Evolutionary conservation across 2,888 invertebrate species (phyloP).

Genomic region (Choreutis nemorana): DNA sequence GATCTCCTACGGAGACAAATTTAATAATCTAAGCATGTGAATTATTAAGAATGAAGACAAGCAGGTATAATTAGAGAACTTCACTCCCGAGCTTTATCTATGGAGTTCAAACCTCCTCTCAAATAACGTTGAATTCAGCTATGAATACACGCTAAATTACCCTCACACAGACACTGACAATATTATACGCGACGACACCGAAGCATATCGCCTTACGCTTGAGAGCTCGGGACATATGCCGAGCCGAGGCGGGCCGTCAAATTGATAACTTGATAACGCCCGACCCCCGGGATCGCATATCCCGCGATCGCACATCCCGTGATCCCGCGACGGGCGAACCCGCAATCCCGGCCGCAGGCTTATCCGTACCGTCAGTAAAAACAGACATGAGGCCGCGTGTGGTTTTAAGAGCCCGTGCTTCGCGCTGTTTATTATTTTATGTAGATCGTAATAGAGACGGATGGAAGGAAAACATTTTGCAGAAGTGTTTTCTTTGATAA

Average conservation of each 20-base stretch:
- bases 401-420: slow-evolving; percentile 20
- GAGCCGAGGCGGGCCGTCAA: slow-evolving; percentile 25
- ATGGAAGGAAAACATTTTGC: slow-evolving; percentile 36
- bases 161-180: slow-evolving; percentile 1
- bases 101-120: too few relatives aligned
- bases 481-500: too few relatives aligned
- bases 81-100: too few relatives aligned
- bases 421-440: slow-evolving; percentile 33
- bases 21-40: too few relatives aligned
- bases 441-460: slow-evolving; percentile 33
- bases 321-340: slow-evolving; percentile 12
- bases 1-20: too few relatives aligned
- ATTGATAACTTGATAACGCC: slow-evolving; percentile 58
- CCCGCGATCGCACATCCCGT: slow-evolving; percentile 16
- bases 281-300: slow-evolving; percentile 18
- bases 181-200: slow-evolving; percentile 2
- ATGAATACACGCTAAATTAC: slow-evolving; percentile 2
- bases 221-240: slow-evolving; percentile 9
- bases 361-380: slow-evolving; percentile 20
- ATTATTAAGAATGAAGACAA: too few relatives aligned
- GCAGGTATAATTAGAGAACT: too few relatives aligned
- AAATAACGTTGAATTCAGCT: too few relatives aligned
- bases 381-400: slow-evolving; percentile 17
- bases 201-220: slow-evolving; percentile 1
- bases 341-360: slow-evolving; percentile 16